Evolutionary conservation across 2,797 vertebrate genomes (phyloP).

Genomic region (Caiman crocodilus): DNA sequence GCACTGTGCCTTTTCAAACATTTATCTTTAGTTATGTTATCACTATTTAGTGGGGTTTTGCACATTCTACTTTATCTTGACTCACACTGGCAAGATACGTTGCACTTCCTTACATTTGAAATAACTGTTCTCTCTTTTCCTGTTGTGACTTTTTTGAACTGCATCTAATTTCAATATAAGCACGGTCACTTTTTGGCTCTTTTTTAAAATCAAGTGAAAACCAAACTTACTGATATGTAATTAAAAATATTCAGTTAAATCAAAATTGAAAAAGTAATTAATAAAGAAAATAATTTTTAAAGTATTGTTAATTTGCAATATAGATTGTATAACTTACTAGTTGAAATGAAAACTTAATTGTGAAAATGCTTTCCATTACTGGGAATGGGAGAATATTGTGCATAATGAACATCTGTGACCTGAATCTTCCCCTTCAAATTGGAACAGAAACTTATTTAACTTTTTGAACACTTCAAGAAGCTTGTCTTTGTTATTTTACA

Average conservation of each 20-base stretch:
- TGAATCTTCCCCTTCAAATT: not conserved
- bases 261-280: too few relatives aligned
- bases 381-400: not conserved
- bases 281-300: not conserved
- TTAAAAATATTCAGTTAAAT: not conserved
- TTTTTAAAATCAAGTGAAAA: not conserved
- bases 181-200: not conserved
- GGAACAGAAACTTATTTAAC: not conserved
- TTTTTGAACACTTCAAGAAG: not conserved
- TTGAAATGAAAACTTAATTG: not conserved
- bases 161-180: not conserved
- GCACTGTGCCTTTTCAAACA: not conserved
- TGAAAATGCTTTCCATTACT: not conserved
- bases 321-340: not conserved
- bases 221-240: not conserved
- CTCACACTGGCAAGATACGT: not conserved
- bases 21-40: not conserved
- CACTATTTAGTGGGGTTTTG: not conserved
- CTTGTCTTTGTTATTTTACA: not conserved
- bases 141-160: not conserved
- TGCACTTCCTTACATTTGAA: not conserved
- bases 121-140: not conserved
- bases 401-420: not conserved
- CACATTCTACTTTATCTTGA: not conserved
- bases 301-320: not conserved